Evolutionary conservation across 1,140 invertebrate species (phyloP), one percentile per base, ranked within the genome.

Genomic region (Sitodiplosis mosellana): DNA sequence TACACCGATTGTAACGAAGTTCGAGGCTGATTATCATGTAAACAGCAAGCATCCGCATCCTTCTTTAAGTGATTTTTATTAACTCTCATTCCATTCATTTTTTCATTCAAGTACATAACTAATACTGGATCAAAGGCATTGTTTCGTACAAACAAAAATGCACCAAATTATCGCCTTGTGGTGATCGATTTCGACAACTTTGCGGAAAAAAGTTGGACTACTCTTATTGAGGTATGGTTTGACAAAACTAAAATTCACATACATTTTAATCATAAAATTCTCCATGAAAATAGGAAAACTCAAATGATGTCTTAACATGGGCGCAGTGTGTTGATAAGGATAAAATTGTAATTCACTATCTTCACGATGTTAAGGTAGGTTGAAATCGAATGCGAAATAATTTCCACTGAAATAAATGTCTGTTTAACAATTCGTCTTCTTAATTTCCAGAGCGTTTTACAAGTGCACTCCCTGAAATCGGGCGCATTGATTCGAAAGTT

Each of bases 11-110:
- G 78, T 98, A 22, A 78, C 83, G 54, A 83, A 87, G 64, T 85
- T 93, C 63, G 88, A 95, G 68, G 87, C 89, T 15, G 89, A 95
- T 69, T 97, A 92, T 69, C 82, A 93, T 65, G 89, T 91, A 68
- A 64, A 65, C 21, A n/a, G 2, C 3, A 3, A 38, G 12, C 2
- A 38, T 6, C 14, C 11, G 17, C 27, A 18, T 50, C 11, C 10
- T 27, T 27, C 10, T 38, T 4, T 38, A 38, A 38, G 14, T 17
- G 7, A 48, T 48, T n/a, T 41, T 50, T 41, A 46, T 21, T 41
- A 38, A 52, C 36, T 18, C 46, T 44, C 48, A 50, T 55, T 56
- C 56, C 48, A 54, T 60, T 70, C 70, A 45, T 49, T 51, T 55
- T 56, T 60, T 70, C 70, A 45, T 49, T 51, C 55, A 55, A 93